Percentiles rank a stretch among this genome's conserved stretches.
Conservation (phyloP, 53 echinoderm and acorn worm genomes). For the Temnopleurus reevesii region DNA sequence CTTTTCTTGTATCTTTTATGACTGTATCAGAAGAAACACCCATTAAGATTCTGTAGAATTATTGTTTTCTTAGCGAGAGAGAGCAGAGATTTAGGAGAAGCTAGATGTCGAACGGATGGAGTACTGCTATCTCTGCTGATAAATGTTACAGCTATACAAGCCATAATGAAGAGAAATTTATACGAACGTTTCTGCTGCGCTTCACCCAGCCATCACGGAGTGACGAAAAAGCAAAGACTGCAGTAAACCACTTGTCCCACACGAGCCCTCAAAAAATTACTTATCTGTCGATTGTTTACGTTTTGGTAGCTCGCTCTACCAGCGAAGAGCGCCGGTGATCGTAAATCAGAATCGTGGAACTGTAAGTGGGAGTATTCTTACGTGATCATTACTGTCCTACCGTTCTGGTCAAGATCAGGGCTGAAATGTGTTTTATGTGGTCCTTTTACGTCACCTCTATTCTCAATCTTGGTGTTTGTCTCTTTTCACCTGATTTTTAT, state of each 20-base stretch:
- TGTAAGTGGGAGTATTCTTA: background rate
- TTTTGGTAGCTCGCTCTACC: conserved; percentile 21
- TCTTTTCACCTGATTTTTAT: too few species aligned
- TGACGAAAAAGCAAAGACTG: background rate
- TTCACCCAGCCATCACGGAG: conserved; percentile 1
- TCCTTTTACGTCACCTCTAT: too few species aligned
- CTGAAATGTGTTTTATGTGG: background rate
- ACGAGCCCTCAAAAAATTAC: conserved; percentile 13
- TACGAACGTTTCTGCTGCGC: background rate
- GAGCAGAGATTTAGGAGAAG: conserved; percentile 4
- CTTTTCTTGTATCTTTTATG: background rate
- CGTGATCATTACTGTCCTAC: background rate
- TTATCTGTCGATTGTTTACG: conserved; percentile 44
- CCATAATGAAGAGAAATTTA: conserved; percentile 40
- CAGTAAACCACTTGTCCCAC: conserved; percentile 42
- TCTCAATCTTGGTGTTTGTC: too few species aligned
- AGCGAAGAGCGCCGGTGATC: conserved; percentile 7
- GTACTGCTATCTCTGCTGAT: background rate
- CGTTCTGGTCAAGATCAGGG: background rate
- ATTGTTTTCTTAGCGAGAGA: background rate
- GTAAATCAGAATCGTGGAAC: background rate
- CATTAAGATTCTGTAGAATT: conserved; percentile 23
- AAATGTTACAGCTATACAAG: background rate
- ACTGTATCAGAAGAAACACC: background rate
- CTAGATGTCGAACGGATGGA: background rate